Percentiles rank a stretch among this genome's conserved stretches.
These are phyloP conservation scores for human (Homo sapiens) DNA, from an alignment of 2,113 vertebrate genomes.

Conservation along the genomic window DNA sequence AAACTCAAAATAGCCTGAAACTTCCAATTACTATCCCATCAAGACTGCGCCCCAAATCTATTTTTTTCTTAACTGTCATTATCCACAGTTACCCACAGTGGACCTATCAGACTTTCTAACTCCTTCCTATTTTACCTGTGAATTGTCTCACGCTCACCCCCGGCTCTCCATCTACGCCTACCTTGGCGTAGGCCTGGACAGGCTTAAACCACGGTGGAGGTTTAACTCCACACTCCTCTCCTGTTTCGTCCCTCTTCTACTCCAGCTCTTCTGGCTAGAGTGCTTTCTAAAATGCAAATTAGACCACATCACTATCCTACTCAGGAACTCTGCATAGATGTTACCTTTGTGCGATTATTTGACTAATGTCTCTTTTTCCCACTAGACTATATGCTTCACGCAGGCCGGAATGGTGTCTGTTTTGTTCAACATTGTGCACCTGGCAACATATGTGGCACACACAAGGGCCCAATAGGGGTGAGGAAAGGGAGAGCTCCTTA, in stretches of 20 bases:
- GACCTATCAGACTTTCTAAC: background rate
- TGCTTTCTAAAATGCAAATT: background rate
- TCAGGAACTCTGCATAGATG: background rate
- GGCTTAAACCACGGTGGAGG: no score
- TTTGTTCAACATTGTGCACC: background rate
- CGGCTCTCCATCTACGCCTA: background rate
- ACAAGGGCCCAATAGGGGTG: background rate
- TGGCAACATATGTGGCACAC: background rate
- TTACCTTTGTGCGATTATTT: background rate
- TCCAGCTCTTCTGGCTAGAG: background rate
- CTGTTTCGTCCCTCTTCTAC: background rate
- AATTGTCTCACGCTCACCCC: background rate
- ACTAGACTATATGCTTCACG: background rate
- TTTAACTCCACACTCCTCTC: background rate
- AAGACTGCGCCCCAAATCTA: background rate
- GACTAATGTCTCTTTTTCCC: background rate
- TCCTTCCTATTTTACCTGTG: background rate
- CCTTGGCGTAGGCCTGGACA: background rate
- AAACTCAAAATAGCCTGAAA: background rate
- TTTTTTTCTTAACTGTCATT: background rate
- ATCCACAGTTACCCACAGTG: background rate
- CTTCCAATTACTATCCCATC: background rate
- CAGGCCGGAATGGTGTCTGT: background rate
- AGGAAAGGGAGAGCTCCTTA: background rate
- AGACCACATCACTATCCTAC: background rate